phyloP scores from a whole-genome alignment of 1,140 invertebrate genomes.

The Bicyclus anynana region DNA sequence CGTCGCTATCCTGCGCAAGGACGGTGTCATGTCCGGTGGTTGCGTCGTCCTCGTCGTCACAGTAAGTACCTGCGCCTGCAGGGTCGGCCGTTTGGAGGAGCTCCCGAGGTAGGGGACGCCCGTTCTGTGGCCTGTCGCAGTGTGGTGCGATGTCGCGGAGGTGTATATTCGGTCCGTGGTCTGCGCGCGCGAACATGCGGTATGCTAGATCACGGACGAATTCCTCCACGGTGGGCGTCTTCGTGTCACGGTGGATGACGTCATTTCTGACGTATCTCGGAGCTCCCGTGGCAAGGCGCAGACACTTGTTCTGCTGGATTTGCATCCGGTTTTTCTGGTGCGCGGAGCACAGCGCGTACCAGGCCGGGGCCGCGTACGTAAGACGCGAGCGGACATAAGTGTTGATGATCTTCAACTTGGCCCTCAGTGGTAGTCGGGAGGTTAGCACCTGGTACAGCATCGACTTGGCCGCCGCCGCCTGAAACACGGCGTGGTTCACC shows the following conservation, averaged over 20 bases:
- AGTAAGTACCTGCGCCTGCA: no score
- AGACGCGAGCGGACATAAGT: constrained; percentile 24
- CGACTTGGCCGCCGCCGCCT: background rate
- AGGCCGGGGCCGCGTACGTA: constrained; percentile 27
- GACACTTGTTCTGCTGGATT: background rate
- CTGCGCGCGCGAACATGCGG: background rate
- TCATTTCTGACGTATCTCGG: constrained; percentile 13
- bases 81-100: background rate
- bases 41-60: no score
- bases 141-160: background rate
- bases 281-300: constrained; percentile 1
- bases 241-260: background rate
- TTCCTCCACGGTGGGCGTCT: background rate
- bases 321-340: background rate
- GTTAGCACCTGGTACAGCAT: background rate
- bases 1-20: no score
- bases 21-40: no score
- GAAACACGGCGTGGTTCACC: background rate
- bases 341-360: constrained; percentile 18
- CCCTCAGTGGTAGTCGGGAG: background rate
- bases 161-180: background rate
- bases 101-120: constrained; percentile 3
- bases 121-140: background rate
- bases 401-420: constrained; percentile 24
- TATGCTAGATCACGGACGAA: background rate